Evolutionary conservation across 2,113 vertebrate genomes (phyloP).

Genomic region (Nerophis lumbriciformis): DNA sequence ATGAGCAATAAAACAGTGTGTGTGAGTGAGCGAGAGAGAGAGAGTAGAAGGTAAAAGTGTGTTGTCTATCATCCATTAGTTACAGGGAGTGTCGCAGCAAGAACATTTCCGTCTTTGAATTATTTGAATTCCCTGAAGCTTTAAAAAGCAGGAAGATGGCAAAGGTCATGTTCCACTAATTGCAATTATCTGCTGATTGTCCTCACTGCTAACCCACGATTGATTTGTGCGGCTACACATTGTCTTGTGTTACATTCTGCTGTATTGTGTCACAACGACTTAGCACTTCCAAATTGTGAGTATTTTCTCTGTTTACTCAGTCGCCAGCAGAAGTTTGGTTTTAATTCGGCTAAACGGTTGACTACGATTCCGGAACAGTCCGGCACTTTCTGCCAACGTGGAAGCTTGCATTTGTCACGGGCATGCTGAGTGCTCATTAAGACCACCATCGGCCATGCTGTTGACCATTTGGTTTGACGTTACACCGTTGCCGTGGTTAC

Average conservation of each 20-base stretch:
- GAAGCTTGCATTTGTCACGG: not conserved
- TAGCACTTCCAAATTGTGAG: not conserved
- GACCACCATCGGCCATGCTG: too few relatives aligned
- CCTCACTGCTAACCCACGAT: not conserved
- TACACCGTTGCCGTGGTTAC: slow-evolving; percentile 29
- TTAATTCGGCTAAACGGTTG: not conserved
- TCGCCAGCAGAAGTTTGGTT: not conserved
- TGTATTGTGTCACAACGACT: not conserved
- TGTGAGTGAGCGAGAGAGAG: too few relatives aligned
- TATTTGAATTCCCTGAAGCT: not conserved
- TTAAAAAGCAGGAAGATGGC: not conserved
- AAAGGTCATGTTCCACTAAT: not conserved
- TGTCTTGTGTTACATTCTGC: not conserved
- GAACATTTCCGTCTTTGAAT: not conserved
- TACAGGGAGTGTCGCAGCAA: not conserved
- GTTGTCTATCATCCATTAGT: too few relatives aligned
- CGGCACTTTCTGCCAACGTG: not conserved
- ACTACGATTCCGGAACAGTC: not conserved
- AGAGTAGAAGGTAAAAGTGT: too few relatives aligned
- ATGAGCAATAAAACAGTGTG: too few relatives aligned
- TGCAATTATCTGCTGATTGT: not conserved
- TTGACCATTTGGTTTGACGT: slow-evolving; percentile 9
- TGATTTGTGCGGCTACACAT: not conserved
- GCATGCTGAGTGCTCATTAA: not conserved
- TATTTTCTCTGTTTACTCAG: not conserved